Evolutionary conservation across 2,113 vertebrate genomes (phyloP), one percentile per base, ranked within the genome.

Genomic region (Synchiropus splendidus): DNA sequence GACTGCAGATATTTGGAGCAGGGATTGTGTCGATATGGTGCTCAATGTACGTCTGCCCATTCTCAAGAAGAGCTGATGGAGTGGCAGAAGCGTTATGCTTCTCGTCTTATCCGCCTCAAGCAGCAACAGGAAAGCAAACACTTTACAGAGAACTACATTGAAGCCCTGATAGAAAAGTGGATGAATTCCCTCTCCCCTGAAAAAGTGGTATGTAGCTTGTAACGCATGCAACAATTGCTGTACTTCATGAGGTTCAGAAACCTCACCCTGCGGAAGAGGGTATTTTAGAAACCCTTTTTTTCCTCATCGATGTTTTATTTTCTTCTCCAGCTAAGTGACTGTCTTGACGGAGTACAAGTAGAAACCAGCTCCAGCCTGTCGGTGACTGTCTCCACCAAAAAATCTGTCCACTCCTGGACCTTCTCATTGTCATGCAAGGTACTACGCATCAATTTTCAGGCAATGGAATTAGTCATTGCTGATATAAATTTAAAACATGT

Each of bases 91-190:
- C 87, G 95, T 39, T 97, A 99, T 0, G 92, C 94, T 10, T 95
- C 90, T 31, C 89, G 94, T 54, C 70, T 97, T 78, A 94, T 97
- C 74, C 89, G 87, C 33, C 67, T 97, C 45, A 99, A 98, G 70
- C 94, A 98, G 74, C 94, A 97, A 75, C 94, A 92, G 71, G 95
- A 97, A 54, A 93, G 87, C 76, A 93, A 91, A 43, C 91, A 97
- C 66, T 93, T 91, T 78, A 90, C 90, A 0, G 92, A 94, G 79
- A 97, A 87, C 80, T 99, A 98, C 76, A 97, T 96, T 87, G 95
- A 99, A 83, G 86, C 88, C 15, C 84, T 99, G 67, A 98, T 99
- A 65, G 95, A 99, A 82, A 98, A 97, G 80, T 99, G 95, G 95
- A 97, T 99, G 90, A 99, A 96, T 75, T 98, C 94, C 0, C 87